Percentiles rank a stretch among this genome's conserved stretches.
These are phyloP conservation scores for Saturnia pavonia DNA, from an alignment of 2,888 invertebrate species.

Conservation along the genomic window DNA sequence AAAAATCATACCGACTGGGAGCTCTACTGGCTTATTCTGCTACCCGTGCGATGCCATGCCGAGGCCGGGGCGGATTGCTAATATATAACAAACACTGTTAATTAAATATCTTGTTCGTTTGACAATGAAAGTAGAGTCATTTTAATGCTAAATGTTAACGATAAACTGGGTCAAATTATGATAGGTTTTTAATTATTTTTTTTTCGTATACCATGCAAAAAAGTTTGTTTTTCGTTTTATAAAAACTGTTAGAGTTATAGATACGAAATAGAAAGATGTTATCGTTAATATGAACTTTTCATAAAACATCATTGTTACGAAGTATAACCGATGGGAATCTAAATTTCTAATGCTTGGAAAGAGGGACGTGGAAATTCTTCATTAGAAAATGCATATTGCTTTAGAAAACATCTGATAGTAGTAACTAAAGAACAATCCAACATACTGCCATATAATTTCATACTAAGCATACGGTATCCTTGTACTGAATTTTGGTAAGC, in stretches of 20 bases:
- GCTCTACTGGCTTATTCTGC: no score
- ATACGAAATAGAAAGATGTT: constrained; percentile 1
- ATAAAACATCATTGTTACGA: constrained; percentile 34
- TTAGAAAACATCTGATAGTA: neutral
- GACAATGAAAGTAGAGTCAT: neutral
- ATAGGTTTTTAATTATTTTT: neutral
- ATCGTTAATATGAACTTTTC: constrained; percentile 30
- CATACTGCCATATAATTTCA: no score
- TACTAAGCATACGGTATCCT: neutral
- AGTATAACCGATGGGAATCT: constrained; percentile 47
- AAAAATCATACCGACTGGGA: no score
- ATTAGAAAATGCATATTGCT: constrained; percentile 11
- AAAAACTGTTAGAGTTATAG: neutral
- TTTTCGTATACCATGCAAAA: neutral
- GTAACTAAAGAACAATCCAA: no score
- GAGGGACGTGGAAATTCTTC: constrained; percentile 46
- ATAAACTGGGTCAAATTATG: neutral
- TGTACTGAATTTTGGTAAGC: neutral
- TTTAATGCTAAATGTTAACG: neutral
- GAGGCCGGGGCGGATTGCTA: no score
- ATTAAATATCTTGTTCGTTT: neutral
- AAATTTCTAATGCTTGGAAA: constrained; percentile 55
- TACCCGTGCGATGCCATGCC: no score
- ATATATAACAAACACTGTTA: no score
- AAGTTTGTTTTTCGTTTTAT: neutral